These are phyloP conservation scores for Centropyge bicolor DNA, from an alignment of 2,797 vertebrate genomes.

Conservation along the genomic window DNA sequence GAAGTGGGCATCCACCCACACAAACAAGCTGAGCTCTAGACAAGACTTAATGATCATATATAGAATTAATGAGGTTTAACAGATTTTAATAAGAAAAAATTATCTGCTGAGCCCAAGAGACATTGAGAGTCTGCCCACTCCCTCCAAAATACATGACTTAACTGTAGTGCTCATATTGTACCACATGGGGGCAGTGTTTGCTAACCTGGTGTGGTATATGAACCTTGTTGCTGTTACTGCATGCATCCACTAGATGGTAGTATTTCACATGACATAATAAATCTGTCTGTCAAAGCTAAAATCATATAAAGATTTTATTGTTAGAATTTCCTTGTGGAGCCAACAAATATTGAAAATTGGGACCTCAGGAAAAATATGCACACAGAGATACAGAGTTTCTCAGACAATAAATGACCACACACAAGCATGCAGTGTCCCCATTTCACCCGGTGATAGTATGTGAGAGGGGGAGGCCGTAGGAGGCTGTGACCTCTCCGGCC, in stretches of 20 bases:
- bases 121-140: not conserved
- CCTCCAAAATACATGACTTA: not conserved
- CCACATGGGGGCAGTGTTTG: conserved; percentile 70
- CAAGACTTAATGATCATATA: conserved; percentile 70
- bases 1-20: conserved; percentile 2
- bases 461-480: conserved; percentile 53
- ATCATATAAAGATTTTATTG: not conserved
- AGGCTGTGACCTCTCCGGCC: conserved; percentile 65
- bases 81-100: conserved; percentile 68
- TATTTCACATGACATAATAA: not conserved
- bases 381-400: not conserved
- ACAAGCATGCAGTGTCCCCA: conserved; percentile 54
- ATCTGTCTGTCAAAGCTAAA: too few relatives aligned
- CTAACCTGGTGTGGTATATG: not conserved
- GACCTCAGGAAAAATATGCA: not conserved
- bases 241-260: conserved; percentile 49
- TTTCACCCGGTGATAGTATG: conserved; percentile 65
- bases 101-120: conserved; percentile 43
- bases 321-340: not conserved
- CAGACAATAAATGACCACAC: not conserved
- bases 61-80: conserved; percentile 78
- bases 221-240: not conserved
- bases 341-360: not conserved
- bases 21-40: conserved; percentile 57
- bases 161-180: conserved; percentile 25